phyloP scores from a whole-genome alignment of 2,888 invertebrate species.

The Embidobia sp. region DNA sequence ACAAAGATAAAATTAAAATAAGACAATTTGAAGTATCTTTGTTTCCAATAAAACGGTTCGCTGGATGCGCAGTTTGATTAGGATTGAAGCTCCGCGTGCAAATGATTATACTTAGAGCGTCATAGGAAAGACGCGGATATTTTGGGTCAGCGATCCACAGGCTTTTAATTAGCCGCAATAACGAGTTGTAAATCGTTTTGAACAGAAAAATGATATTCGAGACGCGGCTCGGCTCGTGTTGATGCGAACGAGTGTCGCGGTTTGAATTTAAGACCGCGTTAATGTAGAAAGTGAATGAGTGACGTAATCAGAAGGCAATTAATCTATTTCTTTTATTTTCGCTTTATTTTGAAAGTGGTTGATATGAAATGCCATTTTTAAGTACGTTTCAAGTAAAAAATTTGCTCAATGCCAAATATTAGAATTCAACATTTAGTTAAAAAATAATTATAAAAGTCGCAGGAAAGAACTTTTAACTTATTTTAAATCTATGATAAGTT shows the following conservation, averaged over 20 bases:
- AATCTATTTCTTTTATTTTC: conserved; percentile 16
- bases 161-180: conserved; percentile 24
- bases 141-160: conserved; percentile 27
- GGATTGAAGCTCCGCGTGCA: background rate
- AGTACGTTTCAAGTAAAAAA: too few relatives aligned
- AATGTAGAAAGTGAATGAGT: conserved; percentile 46
- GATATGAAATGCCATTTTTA: too few relatives aligned
- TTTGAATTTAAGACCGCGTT: conserved; percentile 26
- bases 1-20: background rate
- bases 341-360: background rate
- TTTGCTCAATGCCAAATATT: too few relatives aligned
- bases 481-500: too few relatives aligned
- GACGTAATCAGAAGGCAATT: conserved; percentile 30
- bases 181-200: conserved; percentile 7
- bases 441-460: too few relatives aligned
- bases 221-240: conserved; percentile 2
- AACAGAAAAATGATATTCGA: conserved; percentile 10
- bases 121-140: conserved; percentile 1
- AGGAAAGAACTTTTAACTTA: too few relatives aligned
- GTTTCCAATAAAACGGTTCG: conserved; percentile 36
- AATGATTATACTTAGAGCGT: background rate
- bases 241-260: background rate
- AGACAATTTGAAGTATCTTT: conserved; percentile 2
- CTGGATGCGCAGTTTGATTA: conserved; percentile 32
- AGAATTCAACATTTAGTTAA: too few relatives aligned